Conservation (phyloP, 2,888 invertebrate species). For the Pycnomerus fuliginosus region DNA sequence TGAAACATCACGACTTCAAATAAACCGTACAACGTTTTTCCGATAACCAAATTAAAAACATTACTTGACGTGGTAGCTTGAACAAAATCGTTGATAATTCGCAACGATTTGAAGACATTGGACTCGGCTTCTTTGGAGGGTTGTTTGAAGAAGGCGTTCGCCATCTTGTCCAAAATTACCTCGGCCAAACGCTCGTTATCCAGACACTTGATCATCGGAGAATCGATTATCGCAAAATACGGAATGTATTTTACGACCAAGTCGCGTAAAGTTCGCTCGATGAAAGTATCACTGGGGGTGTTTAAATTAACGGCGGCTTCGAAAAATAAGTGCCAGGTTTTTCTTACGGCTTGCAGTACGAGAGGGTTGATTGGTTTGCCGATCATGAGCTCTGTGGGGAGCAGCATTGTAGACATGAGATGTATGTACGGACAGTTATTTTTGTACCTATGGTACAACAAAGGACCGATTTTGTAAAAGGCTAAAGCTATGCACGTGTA, state of each 20-base stretch:
- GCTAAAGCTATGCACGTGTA: constrained; percentile 43
- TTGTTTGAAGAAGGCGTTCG: constrained; percentile 40
- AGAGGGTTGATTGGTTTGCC: constrained; percentile 51
- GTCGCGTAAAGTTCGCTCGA: constrained; percentile 55
- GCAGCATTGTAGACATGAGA: constrained; percentile 54
- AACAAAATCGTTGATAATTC: constrained; percentile 39
- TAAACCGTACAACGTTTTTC: constrained; percentile 38
- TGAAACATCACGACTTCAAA: constrained; percentile 48
- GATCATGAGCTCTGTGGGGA: constrained; percentile 55
- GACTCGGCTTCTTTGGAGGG: constrained; percentile 42
- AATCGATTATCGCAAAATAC: constrained; percentile 40
- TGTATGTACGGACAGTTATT: constrained; percentile 55
- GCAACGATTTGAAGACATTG: constrained; percentile 42
- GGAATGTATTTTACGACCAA: constrained; percentile 51
- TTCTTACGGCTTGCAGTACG: constrained; percentile 53
- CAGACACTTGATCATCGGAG: constrained; percentile 42
- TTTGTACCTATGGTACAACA: constrained; percentile 45
- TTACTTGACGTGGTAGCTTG: constrained; percentile 33
- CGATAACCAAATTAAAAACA: constrained; percentile 33
- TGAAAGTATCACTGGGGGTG: constrained; percentile 52
- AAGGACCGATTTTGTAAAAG: constrained; percentile 33
- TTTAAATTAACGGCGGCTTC: constrained; percentile 56
- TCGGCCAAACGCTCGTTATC: constrained; percentile 34
- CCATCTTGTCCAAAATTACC: constrained; percentile 44
- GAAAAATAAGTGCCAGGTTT: constrained; percentile 57